Conservation (phyloP, 2,888 invertebrate species). For the Meliscaeva auricollis region DNA sequence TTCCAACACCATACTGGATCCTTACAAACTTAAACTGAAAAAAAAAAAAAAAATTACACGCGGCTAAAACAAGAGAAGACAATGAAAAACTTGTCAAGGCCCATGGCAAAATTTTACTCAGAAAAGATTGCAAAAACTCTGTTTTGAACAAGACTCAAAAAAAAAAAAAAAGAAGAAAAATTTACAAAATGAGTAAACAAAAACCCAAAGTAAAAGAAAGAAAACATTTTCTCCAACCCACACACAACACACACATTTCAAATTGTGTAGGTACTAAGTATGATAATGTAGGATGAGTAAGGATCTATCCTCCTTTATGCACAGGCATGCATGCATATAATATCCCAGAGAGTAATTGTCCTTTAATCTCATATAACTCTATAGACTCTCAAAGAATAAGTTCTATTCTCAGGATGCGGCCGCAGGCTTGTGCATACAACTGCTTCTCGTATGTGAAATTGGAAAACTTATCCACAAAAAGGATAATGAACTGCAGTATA, state of each 20-base stretch:
- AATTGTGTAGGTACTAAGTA: too few relatives aligned
- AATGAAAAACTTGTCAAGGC: slow-evolving; percentile 65
- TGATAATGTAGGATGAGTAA: neutral
- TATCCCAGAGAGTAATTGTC: slow-evolving; percentile 60
- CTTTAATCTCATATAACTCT: slow-evolving; percentile 62
- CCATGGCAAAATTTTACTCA: slow-evolving; percentile 45
- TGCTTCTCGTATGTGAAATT: slow-evolving; percentile 51
- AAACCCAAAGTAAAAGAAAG: neutral
- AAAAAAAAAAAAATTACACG: neutral
- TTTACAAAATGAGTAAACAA: slow-evolving; percentile 10
- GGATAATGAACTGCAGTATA: slow-evolving; percentile 67
- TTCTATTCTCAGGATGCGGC: slow-evolving; percentile 33
- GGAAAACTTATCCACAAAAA: slow-evolving; percentile 66
- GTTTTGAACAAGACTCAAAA: slow-evolving; percentile 13
- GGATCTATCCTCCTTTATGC: slow-evolving; percentile 16
- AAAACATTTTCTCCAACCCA: slow-evolving; percentile 31
- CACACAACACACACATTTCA: slow-evolving; percentile 20
- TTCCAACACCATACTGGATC: neutral
- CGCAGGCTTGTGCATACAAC: slow-evolving; percentile 30
- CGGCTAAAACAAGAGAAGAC: slow-evolving; percentile 46
- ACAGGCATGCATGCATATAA: slow-evolving; percentile 51
- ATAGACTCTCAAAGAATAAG: slow-evolving; percentile 51
- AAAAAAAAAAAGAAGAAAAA: neutral
- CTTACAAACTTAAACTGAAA: slow-evolving; percentile 21
- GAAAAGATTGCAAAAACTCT: slow-evolving; percentile 57